Base-by-base conservation (phyloP, 2,888 invertebrate species). In the Metellina segmentata region DNA sequence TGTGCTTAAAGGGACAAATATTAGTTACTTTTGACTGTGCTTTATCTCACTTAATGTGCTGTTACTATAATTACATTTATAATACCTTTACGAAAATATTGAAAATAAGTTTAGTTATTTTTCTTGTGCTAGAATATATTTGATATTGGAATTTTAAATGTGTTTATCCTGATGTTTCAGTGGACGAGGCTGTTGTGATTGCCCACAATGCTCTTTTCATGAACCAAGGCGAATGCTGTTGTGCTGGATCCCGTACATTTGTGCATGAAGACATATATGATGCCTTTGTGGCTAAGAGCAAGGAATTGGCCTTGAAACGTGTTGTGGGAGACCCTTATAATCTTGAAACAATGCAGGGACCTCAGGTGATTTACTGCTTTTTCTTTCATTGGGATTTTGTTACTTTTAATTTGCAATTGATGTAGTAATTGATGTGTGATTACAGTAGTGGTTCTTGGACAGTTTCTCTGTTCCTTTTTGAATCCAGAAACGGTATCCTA, bases 221-320 rank as follows among this genome's bases (percentile, higher is more conserved):
- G 94, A 95, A 94, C 93, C 94, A 94, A 93, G 95, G 95, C 11
- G 95, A 95, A 94, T 94, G 95, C 91, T 95, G 95, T 93, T 94
- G 94, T 81, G 95, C 95, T 6, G 95, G 89, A 94, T 16, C 94
- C 6, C 94, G 95, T 75, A 95, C 94, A 0, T 95, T 94, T 89
- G 95, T 95, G 5, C 95, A 95, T 49, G 95, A 95, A 91, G 94
- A 94, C 16, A 95, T 95, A 85, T 95, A 95, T 92, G 95, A 95
- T 88, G 94, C 95, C 91, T 95, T 95, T 94, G 95, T 95, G 1
- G 94, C 94, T 85, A 94, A 94, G 90, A 94, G 94, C 87, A 92
- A 71, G 69, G 93, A 86, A 78, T 48, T 93, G 75, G 94, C 94
- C 0, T 5, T 78, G 19, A 93, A 93, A 78, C 93, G 94, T 52